Evolutionary conservation across 2,113 vertebrate genomes (phyloP).

Genomic region (Lanius collurio): DNA sequence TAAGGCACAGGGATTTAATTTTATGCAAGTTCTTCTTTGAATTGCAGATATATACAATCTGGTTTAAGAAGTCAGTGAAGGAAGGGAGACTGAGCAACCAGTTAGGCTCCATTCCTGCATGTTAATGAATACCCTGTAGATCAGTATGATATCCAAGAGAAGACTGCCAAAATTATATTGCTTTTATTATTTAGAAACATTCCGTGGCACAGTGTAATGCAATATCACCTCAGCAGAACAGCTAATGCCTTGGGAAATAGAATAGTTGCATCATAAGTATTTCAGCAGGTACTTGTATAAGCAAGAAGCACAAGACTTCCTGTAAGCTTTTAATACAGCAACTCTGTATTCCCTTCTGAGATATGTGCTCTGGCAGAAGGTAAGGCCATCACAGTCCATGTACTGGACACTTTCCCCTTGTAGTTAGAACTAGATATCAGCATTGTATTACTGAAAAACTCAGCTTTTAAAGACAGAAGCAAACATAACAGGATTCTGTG

Average conservation of each 20-base stretch:
- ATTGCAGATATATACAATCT: constrained; percentile 27
- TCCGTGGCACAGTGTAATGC: background rate
- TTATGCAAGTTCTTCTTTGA: constrained; percentile 53
- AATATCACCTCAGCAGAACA: background rate
- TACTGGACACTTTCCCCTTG: background rate
- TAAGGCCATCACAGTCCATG: background rate
- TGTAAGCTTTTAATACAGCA: background rate
- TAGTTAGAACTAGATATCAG: background rate
- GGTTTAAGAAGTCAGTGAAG: background rate
- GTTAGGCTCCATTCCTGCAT: background rate
- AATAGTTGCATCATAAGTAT: background rate
- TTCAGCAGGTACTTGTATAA: background rate
- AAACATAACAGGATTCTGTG: background rate
- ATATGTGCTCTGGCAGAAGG: background rate
- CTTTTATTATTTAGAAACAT: constrained; percentile 16
- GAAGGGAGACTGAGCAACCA: background rate
- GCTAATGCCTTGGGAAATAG: background rate
- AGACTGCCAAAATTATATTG: background rate
- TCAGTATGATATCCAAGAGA: background rate
- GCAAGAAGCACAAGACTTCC: background rate
- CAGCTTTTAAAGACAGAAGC: background rate
- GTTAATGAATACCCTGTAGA: background rate
- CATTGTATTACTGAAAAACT: background rate
- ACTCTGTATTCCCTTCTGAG: background rate
- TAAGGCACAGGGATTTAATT: constrained; percentile 40